Evolutionary conservation across 2,888 invertebrate genomes (phyloP).

Genomic region (Scaptomyza caliginosa): DNA sequence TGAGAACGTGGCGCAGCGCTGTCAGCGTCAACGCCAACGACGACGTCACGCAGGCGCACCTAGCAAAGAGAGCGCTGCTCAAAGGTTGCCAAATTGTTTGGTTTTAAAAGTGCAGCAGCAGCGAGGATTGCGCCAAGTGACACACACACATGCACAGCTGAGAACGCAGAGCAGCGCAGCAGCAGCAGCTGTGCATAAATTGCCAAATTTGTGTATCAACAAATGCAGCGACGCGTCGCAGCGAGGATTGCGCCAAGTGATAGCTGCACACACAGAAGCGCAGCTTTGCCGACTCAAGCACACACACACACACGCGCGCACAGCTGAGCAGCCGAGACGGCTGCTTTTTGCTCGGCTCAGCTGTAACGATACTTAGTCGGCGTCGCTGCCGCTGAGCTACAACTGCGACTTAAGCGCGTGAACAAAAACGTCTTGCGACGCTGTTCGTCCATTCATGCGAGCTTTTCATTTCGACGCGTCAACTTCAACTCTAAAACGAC

Average conservation of each 20-base stretch:
- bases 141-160: constrained; percentile 18
- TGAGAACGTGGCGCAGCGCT: constrained; percentile 33
- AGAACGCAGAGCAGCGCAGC: constrained; percentile 33
- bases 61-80: constrained; percentile 3
- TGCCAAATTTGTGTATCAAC: constrained; percentile 60
- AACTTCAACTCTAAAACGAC: constrained; percentile 80
- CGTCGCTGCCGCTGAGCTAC: constrained; percentile 47
- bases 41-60: constrained; percentile 22
- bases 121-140: constrained; percentile 64
- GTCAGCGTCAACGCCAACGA: constrained; percentile 1
- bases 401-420: constrained; percentile 66
- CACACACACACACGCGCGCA: constrained; percentile 19
- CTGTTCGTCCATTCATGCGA: constrained; percentile 83
- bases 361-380: constrained; percentile 67
- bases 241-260: constrained; percentile 70
- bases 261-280: constrained; percentile 16
- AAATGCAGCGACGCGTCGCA: constrained; percentile 25
- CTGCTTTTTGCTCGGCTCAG: constrained; percentile 37
- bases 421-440: constrained; percentile 83
- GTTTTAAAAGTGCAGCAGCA: constrained; percentile 22
- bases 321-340: constrained; percentile 27
- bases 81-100: constrained; percentile 57
- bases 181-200: constrained; percentile 22
- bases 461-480: constrained; percentile 84
- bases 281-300: constrained; percentile 23